Percentiles rank a stretch among this genome's conserved stretches.
Conservation (phyloP, 1,140 invertebrate genomes). For the Geopemphigus sp. region DNA sequence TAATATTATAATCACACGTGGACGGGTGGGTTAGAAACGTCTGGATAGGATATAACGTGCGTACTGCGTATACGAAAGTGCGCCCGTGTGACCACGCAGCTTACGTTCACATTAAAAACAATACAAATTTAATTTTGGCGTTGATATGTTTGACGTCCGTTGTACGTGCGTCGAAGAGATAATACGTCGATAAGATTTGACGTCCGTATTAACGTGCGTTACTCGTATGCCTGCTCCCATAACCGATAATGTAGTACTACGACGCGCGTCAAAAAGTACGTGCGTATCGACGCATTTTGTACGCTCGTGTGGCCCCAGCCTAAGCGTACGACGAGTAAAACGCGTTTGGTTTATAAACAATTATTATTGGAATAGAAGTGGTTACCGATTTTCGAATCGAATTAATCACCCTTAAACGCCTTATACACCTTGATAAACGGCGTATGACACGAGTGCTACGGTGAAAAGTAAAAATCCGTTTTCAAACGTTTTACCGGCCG, state of each 20-base stretch:
- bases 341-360: too few relatives aligned
- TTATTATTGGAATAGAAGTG: too few relatives aligned
- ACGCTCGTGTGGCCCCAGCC: conserved; percentile 23
- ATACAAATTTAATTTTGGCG: conserved; percentile 22
- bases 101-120: conserved; percentile 19
- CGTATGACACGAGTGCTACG: too few relatives aligned
- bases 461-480: too few relatives aligned
- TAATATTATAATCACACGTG: too few relatives aligned
- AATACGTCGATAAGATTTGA: conserved; percentile 31
- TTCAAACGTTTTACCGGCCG: too few relatives aligned
- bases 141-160: conserved; percentile 16
- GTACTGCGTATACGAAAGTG: not conserved
- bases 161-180: conserved; percentile 2
- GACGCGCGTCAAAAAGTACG: conserved; percentile 23
- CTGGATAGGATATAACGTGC: too few relatives aligned
- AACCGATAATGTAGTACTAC: conserved; percentile 11
- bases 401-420: too few relatives aligned
- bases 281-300: conserved; percentile 4
- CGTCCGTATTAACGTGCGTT: conserved; percentile 23
- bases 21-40: too few relatives aligned
- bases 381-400: too few relatives aligned
- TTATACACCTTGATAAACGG: too few relatives aligned
- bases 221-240: conserved; percentile 1
- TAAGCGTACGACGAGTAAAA: too few relatives aligned
- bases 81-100: conserved; percentile 7